phyloP scores from a whole-genome alignment of 2,113 vertebrate species.

The Apodemus sylvaticus region DNA sequence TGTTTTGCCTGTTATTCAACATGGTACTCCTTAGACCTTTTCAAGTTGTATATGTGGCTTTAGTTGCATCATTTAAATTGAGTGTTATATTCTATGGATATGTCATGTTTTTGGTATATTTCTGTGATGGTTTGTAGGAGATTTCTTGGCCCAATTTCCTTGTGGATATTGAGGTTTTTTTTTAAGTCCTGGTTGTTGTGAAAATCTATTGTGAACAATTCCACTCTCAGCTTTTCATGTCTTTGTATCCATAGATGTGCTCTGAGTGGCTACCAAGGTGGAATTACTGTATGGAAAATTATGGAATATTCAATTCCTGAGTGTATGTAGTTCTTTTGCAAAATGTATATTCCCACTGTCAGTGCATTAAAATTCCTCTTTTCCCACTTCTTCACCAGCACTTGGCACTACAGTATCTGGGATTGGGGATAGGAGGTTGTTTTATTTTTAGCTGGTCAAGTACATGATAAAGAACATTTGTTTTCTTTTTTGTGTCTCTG shows the following conservation, averaged over 20 bases:
- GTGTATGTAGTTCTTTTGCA: neutral
- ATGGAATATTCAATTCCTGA: neutral
- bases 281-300: neutral
- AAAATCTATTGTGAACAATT: neutral
- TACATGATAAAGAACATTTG: neutral
- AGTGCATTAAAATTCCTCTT: neutral
- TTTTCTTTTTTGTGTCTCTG: neutral
- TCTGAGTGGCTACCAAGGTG: neutral
- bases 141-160: too few species aligned
- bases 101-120: too few species aligned
- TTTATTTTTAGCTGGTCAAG: neutral
- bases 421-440: neutral
- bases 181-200: neutral
- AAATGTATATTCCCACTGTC: neutral
- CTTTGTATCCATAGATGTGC: neutral
- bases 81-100: neutral
- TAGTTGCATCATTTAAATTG: neutral
- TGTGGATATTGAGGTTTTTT: neutral
- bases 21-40: neutral
- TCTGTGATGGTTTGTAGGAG: too few species aligned
- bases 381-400: neutral
- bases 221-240: neutral
- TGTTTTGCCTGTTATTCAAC: neutral
- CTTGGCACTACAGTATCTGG: neutral
- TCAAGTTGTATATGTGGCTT: neutral